phyloP scores from a whole-genome alignment of 2,888 invertebrate genomes.

The Morpho achilles region DNA sequence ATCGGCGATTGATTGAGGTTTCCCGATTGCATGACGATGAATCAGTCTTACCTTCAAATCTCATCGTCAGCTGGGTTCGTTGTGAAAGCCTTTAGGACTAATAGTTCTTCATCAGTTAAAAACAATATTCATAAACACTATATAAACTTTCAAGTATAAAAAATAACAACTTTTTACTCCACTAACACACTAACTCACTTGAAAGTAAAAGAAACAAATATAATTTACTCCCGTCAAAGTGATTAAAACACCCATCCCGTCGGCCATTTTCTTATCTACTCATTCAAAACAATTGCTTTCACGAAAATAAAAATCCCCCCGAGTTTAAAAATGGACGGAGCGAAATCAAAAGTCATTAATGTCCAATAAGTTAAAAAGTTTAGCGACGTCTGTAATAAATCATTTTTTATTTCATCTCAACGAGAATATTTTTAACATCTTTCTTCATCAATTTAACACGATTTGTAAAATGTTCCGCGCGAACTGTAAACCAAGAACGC shows the following conservation, averaged over 20 bases:
- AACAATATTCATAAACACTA: too few species aligned
- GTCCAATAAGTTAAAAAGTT: slow-evolving; percentile 77
- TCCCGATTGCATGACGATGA: too few species aligned
- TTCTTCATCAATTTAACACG: slow-evolving; percentile 77
- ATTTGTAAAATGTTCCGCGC: slow-evolving; percentile 27
- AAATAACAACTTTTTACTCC: too few species aligned
- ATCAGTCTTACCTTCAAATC: too few species aligned
- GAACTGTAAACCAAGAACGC: background rate
- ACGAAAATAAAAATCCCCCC: slow-evolving; percentile 4
- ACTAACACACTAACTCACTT: too few species aligned
- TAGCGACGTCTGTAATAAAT: slow-evolving; percentile 70
- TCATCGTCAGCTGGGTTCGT: too few species aligned
- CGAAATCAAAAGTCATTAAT: slow-evolving; percentile 76
- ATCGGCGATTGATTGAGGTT: too few species aligned
- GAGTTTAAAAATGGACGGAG: slow-evolving; percentile 46
- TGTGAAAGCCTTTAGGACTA: too few species aligned
- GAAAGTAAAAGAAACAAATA: too few species aligned
- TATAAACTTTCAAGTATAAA: too few species aligned
- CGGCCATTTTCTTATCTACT: background rate
- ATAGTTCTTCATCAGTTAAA: too few species aligned
- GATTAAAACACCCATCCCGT: background rate
- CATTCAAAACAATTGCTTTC: background rate
- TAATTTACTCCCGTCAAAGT: background rate
- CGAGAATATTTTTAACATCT: slow-evolving; percentile 65
- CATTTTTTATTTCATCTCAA: slow-evolving; percentile 74